phyloP scores from a whole-genome alignment of 2,113 vertebrate species.

The Syngnathus scovelli region DNA sequence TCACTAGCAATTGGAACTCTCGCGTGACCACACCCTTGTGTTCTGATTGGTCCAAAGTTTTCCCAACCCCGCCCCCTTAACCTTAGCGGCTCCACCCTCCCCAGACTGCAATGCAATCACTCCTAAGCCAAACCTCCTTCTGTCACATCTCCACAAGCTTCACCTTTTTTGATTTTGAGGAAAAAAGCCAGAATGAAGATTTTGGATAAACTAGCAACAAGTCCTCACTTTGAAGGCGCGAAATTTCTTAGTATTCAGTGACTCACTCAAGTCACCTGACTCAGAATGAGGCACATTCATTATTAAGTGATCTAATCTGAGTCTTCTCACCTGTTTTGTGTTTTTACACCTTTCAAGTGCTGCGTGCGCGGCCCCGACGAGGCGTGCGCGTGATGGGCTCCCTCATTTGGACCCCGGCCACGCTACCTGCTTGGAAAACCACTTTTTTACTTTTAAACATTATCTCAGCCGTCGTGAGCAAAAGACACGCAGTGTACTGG shows the following conservation, averaged over 20 bases:
- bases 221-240: slow-evolving; percentile 1
- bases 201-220: slow-evolving; percentile 15
- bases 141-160: background rate
- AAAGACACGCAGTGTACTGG: slow-evolving; percentile 72
- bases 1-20: slow-evolving; percentile 34
- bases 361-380: slow-evolving; percentile 4
- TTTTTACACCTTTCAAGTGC: background rate
- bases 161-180: slow-evolving; percentile 17
- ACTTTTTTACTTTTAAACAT: slow-evolving; percentile 59
- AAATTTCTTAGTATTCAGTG: slow-evolving; percentile 26
- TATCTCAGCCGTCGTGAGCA: slow-evolving; percentile 51
- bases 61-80: slow-evolving; percentile 39
- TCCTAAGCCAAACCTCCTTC: background rate
- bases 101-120: background rate
- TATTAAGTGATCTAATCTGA: background rate
- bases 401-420: slow-evolving; percentile 39
- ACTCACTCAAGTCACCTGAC: slow-evolving; percentile 6
- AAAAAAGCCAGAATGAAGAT: slow-evolving; percentile 13
- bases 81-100: slow-evolving; percentile 31
- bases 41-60: slow-evolving; percentile 71
- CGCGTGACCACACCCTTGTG: slow-evolving; percentile 49
- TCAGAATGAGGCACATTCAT: background rate
- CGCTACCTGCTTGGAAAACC: slow-evolving; percentile 42
- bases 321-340: background rate
- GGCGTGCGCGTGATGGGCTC: slow-evolving; percentile 51